Evolutionary conservation across 1,140 invertebrate species (phyloP), one percentile per base, ranked within the genome.

Genomic region (Eciton burchellii): DNA sequence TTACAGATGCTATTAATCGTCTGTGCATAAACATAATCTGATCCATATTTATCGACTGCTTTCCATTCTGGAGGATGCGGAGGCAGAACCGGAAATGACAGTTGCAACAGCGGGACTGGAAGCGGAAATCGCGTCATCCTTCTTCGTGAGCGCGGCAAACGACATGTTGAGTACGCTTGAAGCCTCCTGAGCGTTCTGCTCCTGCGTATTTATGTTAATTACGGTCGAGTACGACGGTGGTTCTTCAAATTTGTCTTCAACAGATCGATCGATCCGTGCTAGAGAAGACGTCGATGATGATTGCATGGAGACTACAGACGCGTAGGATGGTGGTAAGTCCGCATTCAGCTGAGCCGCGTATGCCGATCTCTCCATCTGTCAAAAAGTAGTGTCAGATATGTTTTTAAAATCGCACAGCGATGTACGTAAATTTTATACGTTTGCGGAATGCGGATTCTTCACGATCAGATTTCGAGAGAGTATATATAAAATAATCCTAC

Each of bases 261-360:
- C 29, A 19, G 62, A 12, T 56, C 16, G 14, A 16, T 35, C 26
- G 43, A 6, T 21, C 8, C 12, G 29, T 4, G n/a, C 3, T 5
- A 1, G 49, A 43, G 2, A 0, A n/a, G 60, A 21, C 3, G 5
- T 3, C 24, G 62, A 45, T 9, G 74, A 16, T 16, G 11, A n/a
- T n/a, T 52, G 73, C n/a, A 24, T 19, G 6, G 49, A 9, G 6
- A 68, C 1, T 19, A 77, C 74, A 3, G 74, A 77, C 12, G 62
- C 11, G 8, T 77, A 77, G 1, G 74, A 77, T 19, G 74, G 74
- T 21, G 74, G 74, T 68, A 45, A 56, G 35, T 77, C 74, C 11
- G 12, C 16, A 56, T 12, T 0, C 3, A 16, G n/a, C 1, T 8
- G 74, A 54, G 63, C 12, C 12, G 12, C 8, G 8, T 35, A 63